A percentile compares a stretch with the other conserved stretches of the same genome.
Evolutionary conservation across 2,888 invertebrate genomes (phyloP).

Genomic region (Salpingus planirostris): DNA sequence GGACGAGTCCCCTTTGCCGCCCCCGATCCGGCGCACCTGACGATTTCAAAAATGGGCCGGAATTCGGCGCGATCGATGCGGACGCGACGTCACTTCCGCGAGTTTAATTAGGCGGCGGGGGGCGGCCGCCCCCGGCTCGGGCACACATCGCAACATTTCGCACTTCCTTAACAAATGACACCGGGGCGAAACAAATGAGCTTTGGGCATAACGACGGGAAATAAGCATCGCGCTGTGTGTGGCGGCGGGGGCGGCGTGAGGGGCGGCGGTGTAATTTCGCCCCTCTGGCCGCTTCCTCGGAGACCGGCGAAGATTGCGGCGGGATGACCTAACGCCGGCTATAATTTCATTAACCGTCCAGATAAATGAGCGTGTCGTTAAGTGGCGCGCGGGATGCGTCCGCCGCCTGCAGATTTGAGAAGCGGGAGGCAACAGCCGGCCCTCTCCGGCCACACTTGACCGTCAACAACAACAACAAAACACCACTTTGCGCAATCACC

Average conservation of each 20-base stretch:
- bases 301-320: constrained; percentile 31
- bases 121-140: too few relatives aligned
- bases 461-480: too few relatives aligned
- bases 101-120: too few relatives aligned
- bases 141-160: too few relatives aligned
- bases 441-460: constrained; percentile 25
- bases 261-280: constrained; percentile 28
- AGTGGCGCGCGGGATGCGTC: constrained; percentile 17
- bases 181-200: constrained; percentile 24
- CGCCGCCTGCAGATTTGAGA: constrained; percentile 17
- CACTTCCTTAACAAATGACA: constrained; percentile 21
- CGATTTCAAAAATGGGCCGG: too few relatives aligned
- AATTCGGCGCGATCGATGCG: too few relatives aligned
- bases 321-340: constrained; percentile 39
- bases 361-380: constrained; percentile 46
- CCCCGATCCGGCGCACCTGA: too few relatives aligned
- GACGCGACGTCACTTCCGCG: too few relatives aligned
- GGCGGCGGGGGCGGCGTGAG: too few relatives aligned
- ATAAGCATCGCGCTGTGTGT: constrained; percentile 23
- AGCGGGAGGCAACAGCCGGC: constrained; percentile 31
- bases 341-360: constrained; percentile 50
- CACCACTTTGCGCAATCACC: constrained; percentile 27
- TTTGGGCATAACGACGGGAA: constrained; percentile 24
- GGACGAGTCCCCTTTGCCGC: too few relatives aligned
- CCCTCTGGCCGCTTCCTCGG: constrained; percentile 24